phyloP scores from a whole-genome alignment of 2,888 invertebrate genomes.

The Imbricaverruca yamaguchii region DNA sequence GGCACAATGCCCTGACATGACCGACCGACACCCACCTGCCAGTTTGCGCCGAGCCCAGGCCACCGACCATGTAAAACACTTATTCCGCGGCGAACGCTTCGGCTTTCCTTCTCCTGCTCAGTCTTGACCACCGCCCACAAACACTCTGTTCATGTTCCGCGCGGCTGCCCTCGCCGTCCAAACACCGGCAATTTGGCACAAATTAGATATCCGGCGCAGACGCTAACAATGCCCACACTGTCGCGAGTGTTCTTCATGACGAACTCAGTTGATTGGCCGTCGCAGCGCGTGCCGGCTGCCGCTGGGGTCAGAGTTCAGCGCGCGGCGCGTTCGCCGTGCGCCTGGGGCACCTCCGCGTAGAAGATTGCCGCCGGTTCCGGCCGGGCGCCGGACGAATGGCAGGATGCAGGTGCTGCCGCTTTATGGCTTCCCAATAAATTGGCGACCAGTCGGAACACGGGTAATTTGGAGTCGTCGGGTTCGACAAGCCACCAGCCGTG shows the following conservation, averaged over 20 bases:
- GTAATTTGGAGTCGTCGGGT: background rate
- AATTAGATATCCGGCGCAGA: conserved; percentile 4
- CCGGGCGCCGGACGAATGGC: background rate
- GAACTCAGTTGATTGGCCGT: background rate
- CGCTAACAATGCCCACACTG: conserved; percentile 5
- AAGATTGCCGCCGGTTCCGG: background rate
- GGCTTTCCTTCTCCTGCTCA: no score
- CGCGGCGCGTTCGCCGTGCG: background rate
- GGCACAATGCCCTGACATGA: no score
- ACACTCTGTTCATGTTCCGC: background rate
- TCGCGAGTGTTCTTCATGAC: background rate
- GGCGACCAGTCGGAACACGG: background rate
- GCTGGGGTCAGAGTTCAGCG: background rate
- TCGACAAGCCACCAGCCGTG: background rate
- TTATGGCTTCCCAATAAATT: background rate
- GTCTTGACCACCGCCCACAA: background rate
- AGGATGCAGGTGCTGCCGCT: background rate
- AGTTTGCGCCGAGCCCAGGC: no score
- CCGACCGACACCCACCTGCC: no score
- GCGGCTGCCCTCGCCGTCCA: background rate
- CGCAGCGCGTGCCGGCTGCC: conserved; percentile 3
- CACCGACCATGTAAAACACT: no score
- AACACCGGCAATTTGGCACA: conserved; percentile 13
- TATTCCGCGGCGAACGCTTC: no score
- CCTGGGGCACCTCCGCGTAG: background rate